Evolutionary conservation across 2,113 vertebrate genomes (phyloP), one percentile per base, ranked within the genome.

Genomic region (Ardeotis arabs): DNA sequence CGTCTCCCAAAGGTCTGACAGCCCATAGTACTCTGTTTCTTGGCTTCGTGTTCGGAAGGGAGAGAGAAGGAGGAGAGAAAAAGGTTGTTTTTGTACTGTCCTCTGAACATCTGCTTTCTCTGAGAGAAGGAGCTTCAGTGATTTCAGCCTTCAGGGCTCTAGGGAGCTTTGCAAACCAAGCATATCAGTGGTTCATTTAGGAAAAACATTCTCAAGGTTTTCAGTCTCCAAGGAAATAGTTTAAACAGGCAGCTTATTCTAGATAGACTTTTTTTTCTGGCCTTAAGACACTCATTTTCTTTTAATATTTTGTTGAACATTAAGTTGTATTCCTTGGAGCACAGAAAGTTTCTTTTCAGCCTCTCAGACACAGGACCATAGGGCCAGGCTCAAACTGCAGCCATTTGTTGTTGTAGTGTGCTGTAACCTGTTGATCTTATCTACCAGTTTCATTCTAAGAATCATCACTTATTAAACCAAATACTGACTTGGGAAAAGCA

Each of bases 141-240:
- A 94, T 97, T 92, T 87, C 91, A 94, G 92, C 96, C 97, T 96
- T 27, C 59, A 22, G 94, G 97, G 95, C 94, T 94, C 94, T 41
- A 47, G 96, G 91, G 95, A 95, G 95, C 95, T 97, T 96, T 96
- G 95, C 97, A 97, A 98, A 97, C 93, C 93, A 87, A 96, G 90
- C 97, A 76, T 93, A 95, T 96, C 93, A 96, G 91, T 29, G 62
- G 37, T 95, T 96, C 96, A 87, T 97, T 97, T 94, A 94, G 87
- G 94, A 95, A 93, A 96, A 96, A 82, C 82, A 81, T 94, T 96
- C 95, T 97, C 96, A 89, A 92, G 91, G 41, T 95, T 98, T 94
- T 74, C 79, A 86, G 94, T 93, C 95, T 97, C 96, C 45, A 64
- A 92, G 73, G 97, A 90, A 91, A 87, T 87, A 35, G 83, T 97